A percentile compares a stretch with the other conserved stretches of the same genome.
phyloP scores from a whole-genome alignment of 53 echinoderm and acorn worm species.

The Antedon mediterranea region DNA sequence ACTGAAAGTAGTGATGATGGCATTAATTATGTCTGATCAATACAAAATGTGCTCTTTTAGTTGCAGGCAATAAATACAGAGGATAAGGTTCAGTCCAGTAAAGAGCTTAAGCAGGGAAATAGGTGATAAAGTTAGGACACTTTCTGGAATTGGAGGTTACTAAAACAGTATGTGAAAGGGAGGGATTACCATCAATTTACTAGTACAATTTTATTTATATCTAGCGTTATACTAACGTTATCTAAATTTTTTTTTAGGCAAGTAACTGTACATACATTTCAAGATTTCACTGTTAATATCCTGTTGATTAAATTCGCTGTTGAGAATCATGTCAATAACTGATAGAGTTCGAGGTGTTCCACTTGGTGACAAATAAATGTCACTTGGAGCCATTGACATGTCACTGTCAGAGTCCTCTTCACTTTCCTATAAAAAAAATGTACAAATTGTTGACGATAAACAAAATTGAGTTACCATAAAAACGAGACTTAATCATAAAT shows the following conservation, averaged over 20 bases:
- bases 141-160: neutral
- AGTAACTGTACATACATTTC: neutral
- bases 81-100: too few species aligned
- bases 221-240: too few species aligned
- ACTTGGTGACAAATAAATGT: constrained; percentile 54
- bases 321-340: neutral
- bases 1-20: too few species aligned
- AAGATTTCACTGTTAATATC: neutral
- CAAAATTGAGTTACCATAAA: too few species aligned
- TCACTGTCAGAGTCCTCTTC: constrained; percentile 56
- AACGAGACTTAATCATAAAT: too few species aligned
- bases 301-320: neutral
- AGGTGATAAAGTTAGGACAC: neutral
- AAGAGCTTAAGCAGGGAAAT: too few species aligned
- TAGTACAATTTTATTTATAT: neutral
- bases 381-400: constrained; percentile 67
- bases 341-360: constrained; percentile 52
- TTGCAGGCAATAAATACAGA: neutral
- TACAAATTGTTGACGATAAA: neutral
- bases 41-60: neutral
- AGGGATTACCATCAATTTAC: neutral
- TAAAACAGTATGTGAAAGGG: neutral
- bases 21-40: neutral
- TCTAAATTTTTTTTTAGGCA: neutral
- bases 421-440: constrained; percentile 23